These are phyloP conservation scores for Drosophila nannoptera DNA, from an alignment of 1,140 invertebrate genomes.

Conservation along the genomic window DNA sequence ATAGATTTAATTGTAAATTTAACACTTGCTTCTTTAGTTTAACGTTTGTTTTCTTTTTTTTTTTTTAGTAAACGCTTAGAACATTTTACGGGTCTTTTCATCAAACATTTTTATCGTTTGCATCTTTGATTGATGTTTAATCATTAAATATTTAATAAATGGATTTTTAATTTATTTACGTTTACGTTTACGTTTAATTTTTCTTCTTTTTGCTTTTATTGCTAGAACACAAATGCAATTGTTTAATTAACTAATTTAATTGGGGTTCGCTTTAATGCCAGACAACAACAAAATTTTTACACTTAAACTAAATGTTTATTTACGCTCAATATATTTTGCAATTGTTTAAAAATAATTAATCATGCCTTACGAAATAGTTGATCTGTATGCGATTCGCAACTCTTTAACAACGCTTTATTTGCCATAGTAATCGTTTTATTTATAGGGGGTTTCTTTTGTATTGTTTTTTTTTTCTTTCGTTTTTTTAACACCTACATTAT, in stretches of 20 bases:
- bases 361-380: slow-evolving; percentile 70
- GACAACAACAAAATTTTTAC: slow-evolving; percentile 76
- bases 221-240: slow-evolving; percentile 76
- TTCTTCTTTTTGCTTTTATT: slow-evolving; percentile 64
- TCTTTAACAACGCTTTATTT: slow-evolving; percentile 78
- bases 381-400: slow-evolving; percentile 68
- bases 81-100: slow-evolving; percentile 61
- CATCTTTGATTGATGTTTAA: slow-evolving; percentile 12
- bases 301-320: slow-evolving; percentile 68
- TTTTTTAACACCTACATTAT: slow-evolving; percentile 71
- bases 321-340: slow-evolving; percentile 35
- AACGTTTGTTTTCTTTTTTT: slow-evolving; percentile 67
- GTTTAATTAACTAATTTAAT: slow-evolving; percentile 59
- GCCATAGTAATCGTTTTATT: not conserved
- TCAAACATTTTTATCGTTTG: slow-evolving; percentile 34
- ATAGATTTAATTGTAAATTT: slow-evolving; percentile 73
- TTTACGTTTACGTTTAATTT: slow-evolving; percentile 33
- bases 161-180: slow-evolving; percentile 45
- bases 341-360: slow-evolving; percentile 61
- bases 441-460: slow-evolving; percentile 34
- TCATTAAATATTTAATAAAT: slow-evolving; percentile 45
- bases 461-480: slow-evolving; percentile 54
- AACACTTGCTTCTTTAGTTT: slow-evolving; percentile 74
- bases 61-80: slow-evolving; percentile 72
- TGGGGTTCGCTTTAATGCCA: slow-evolving; percentile 60